Evolutionary conservation across 2,888 invertebrate genomes (phyloP).

Genomic region (Catocala fraxini): DNA sequence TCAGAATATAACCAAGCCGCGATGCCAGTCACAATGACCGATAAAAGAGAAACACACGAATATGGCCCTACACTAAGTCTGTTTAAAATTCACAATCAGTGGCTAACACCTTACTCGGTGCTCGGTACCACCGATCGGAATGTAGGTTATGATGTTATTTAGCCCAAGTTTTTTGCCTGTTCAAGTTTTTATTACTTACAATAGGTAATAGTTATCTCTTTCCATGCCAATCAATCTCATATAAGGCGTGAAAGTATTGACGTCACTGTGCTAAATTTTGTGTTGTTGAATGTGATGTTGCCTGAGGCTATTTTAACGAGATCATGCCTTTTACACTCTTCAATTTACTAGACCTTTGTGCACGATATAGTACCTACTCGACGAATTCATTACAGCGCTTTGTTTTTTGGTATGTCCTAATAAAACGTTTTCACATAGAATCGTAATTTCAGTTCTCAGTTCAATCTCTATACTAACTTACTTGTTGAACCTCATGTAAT

Average conservation of each 20-base stretch:
- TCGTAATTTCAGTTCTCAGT: too few relatives aligned
- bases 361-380: slow-evolving; percentile 9
- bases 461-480: too few relatives aligned
- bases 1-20: slow-evolving; percentile 75
- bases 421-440: slow-evolving; percentile 1
- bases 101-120: slow-evolving; percentile 64
- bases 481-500: too few relatives aligned
- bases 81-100: slow-evolving; percentile 84
- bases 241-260: slow-evolving; percentile 85
- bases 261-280: slow-evolving; percentile 78
- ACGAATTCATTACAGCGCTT: slow-evolving; percentile 6
- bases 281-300: slow-evolving; percentile 63
- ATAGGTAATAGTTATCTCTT: slow-evolving; percentile 80
- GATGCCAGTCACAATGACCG: slow-evolving; percentile 80
- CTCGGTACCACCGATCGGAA: slow-evolving; percentile 76
- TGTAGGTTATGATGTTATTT: slow-evolving; percentile 87
- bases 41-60: slow-evolving; percentile 82
- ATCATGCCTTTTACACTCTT: slow-evolving; percentile 59
- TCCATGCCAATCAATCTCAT: slow-evolving; percentile 82
- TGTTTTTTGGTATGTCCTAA: background rate
- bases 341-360: slow-evolving; percentile 42
- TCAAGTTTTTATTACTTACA: slow-evolving; percentile 78
- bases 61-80: slow-evolving; percentile 78
- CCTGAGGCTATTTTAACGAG: slow-evolving; percentile 62
- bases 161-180: slow-evolving; percentile 79